A percentile compares a stretch with the other conserved stretches of the same genome.
phyloP scores from a whole-genome alignment of 2,113 vertebrate genomes.

The Notothenia coriiceps region DNA sequence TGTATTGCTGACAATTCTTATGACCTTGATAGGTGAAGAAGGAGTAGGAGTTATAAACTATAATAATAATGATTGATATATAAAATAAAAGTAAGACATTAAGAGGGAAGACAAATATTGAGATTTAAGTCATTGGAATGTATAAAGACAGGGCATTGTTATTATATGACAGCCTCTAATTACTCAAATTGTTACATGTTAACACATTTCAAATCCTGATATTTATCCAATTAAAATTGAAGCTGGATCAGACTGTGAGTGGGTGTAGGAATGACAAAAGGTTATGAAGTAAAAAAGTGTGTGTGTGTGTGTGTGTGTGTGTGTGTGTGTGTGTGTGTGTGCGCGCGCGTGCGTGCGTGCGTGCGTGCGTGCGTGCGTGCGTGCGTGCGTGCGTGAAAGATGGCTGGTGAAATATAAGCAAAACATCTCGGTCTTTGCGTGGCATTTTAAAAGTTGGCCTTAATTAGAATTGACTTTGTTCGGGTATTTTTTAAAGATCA shows the following conservation, averaged over 20 bases:
- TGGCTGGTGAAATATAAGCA: conserved; percentile 1
- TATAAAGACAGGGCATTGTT: no score
- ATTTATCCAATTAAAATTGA: not conserved
- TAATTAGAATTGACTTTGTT: conserved; percentile 56
- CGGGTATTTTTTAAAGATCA: conserved; percentile 57
- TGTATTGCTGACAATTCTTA: not conserved
- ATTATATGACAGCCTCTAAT: not conserved
- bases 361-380: not conserved
- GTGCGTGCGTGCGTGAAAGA: not conserved
- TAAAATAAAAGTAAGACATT: no score
- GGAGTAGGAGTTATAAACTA: not conserved
- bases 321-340: not conserved
- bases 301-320: not conserved
- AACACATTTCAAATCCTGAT: not conserved
- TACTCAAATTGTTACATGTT: not conserved
- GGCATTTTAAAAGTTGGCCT: conserved; percentile 51
- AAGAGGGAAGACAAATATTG: no score
- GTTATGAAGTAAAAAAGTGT: not conserved
- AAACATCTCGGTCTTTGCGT: conserved; percentile 7
- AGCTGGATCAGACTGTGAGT: not conserved
- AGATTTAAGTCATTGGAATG: no score
- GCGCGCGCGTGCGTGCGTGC: not conserved
- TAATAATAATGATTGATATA: no score
- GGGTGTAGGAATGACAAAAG: not conserved
- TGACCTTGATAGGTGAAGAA: no score